Conservation (phyloP, 37 sponge, comb jelly and placozoan species). For the Spongia lamella region DNA sequence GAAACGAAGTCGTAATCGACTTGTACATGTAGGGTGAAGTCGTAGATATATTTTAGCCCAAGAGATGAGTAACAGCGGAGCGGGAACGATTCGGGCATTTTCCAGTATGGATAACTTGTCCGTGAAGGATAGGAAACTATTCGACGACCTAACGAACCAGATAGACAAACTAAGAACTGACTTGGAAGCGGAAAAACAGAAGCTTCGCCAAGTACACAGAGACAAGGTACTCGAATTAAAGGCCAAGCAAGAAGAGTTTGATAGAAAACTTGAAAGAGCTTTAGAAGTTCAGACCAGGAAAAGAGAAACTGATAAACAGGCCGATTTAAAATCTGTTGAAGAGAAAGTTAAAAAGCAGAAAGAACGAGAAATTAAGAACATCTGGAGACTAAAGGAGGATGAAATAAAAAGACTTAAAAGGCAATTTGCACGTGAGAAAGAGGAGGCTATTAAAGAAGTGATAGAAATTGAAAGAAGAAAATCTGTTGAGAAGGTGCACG, state of each 20-base stretch:
- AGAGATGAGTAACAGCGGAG: no score
- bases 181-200: slow-evolving; percentile 62
- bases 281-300: slow-evolving; percentile 31
- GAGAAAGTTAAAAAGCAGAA: slow-evolving; percentile 52
- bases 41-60: no score
- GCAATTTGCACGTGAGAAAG: slow-evolving; percentile 36
- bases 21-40: no score
- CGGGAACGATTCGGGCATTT: no score
- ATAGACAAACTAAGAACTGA: slow-evolving; percentile 40
- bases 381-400: slow-evolving; percentile 54
- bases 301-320: slow-evolving; percentile 58
- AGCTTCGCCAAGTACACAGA: slow-evolving; percentile 15
- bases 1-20: no score
- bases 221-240: slow-evolving; percentile 44
- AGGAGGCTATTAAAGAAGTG: slow-evolving; percentile 35
- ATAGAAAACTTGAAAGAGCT: slow-evolving; percentile 31
- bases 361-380: slow-evolving; percentile 35
- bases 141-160: slow-evolving; percentile 64
- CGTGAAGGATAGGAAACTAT: no score
- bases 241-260: slow-evolving; percentile 49
- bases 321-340: slow-evolving; percentile 54
- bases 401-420: slow-evolving; percentile 51
- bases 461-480: slow-evolving; percentile 38
- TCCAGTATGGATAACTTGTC: no score
- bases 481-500: slow-evolving; percentile 16